phyloP scores from a whole-genome alignment of 2,113 vertebrate species.

The Pipa parva region DNA sequence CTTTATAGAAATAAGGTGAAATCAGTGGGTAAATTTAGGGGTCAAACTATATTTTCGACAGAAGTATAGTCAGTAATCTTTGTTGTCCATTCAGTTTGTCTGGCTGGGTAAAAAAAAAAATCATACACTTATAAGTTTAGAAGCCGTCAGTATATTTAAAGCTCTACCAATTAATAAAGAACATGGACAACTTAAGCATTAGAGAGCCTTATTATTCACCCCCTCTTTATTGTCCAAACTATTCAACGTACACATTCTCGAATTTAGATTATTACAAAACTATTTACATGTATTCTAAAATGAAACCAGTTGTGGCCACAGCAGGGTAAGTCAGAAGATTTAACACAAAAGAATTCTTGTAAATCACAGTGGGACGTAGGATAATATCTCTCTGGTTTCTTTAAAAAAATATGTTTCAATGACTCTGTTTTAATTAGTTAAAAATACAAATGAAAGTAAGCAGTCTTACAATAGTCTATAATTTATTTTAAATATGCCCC shows the following conservation, averaged over 20 bases:
- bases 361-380: slow-evolving; percentile 50
- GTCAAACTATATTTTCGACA: no score
- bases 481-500: slow-evolving; percentile 29
- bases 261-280: slow-evolving; percentile 42
- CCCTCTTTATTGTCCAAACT: slow-evolving; percentile 7
- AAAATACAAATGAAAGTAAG: slow-evolving; percentile 16
- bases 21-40: no score
- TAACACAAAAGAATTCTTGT: slow-evolving; percentile 57
- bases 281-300: slow-evolving; percentile 56
- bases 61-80: no score
- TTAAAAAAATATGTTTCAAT: slow-evolving; percentile 43
- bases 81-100: no score
- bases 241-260: slow-evolving; percentile 36
- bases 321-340: slow-evolving; percentile 54
- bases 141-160: no score
- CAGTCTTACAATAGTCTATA: slow-evolving; percentile 5
- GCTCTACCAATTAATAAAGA: no score
- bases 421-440: slow-evolving; percentile 24
- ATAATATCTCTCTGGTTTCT: slow-evolving; percentile 48
- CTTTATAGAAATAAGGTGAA: no score
- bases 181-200: no score
- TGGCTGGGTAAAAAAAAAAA: no score
- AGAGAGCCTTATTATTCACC: no score
- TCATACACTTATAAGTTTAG: no score
- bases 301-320: slow-evolving; percentile 58